Conservation (phyloP, 2,888 invertebrate genomes). For the Anthrax anthrax region DNA sequence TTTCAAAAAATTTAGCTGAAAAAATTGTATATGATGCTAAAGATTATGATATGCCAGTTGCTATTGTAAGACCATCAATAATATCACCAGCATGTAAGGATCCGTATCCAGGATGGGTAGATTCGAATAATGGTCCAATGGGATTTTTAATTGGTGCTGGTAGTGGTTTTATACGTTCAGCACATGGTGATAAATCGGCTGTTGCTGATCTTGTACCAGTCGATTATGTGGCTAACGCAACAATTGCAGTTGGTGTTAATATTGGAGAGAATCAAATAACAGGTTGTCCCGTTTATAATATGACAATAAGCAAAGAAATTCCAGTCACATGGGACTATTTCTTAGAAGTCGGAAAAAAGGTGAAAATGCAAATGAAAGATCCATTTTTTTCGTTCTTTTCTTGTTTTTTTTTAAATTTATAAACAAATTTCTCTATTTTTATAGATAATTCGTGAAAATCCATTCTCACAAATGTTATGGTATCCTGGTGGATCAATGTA, state of each 20-base stretch:
- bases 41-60: conserved; percentile 33
- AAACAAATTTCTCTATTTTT: neutral
- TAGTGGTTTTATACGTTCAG: conserved; percentile 38
- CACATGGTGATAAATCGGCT: conserved; percentile 33
- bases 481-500: conserved; percentile 25
- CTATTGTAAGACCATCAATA: conserved; percentile 41
- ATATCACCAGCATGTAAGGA: conserved; percentile 18
- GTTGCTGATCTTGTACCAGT: conserved; percentile 42
- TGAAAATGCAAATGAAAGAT: conserved; percentile 1
- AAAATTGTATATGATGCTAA: conserved; percentile 33
- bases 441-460: conserved; percentile 24
- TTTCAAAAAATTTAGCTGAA: conserved; percentile 42
- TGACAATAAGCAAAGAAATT: conserved; percentile 40
- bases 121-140: conserved; percentile 41
- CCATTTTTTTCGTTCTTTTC: too few species aligned
- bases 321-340: conserved; percentile 42
- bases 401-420: neutral
- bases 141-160: conserved; percentile 27
- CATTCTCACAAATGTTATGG: conserved; percentile 37
- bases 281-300: conserved; percentile 37
- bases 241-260: conserved; percentile 32
- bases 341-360: conserved; percentile 21
- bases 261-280: conserved; percentile 29
- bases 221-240: conserved; percentile 38
- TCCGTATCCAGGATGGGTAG: conserved; percentile 36